Conservation (phyloP, 2,888 invertebrate species). For the Cerastoderma edule region DNA sequence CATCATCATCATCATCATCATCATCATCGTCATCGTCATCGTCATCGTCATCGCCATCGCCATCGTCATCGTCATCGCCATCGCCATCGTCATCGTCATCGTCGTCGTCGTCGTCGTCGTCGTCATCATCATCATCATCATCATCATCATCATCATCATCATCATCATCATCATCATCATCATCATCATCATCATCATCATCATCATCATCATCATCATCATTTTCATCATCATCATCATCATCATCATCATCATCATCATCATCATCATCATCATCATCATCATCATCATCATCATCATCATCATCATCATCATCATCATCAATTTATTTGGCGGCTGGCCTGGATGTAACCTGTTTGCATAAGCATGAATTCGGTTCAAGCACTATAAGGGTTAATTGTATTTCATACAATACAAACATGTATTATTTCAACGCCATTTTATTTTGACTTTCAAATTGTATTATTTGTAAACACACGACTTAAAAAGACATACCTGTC, state of each 20-base stretch:
- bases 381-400: too few relatives aligned
- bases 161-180: background rate
- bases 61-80: background rate
- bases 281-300: background rate
- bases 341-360: too few relatives aligned
- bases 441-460: too few relatives aligned
- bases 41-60: background rate
- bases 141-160: background rate
- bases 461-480: too few relatives aligned
- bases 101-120: background rate
- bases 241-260: background rate
- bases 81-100: background rate
- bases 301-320: too few relatives aligned
- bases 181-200: background rate
- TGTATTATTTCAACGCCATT: too few relatives aligned
- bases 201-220: conserved; percentile 1
- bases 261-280: background rate
- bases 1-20: background rate
- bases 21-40: background rate
- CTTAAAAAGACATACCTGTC: too few relatives aligned
- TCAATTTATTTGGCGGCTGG: too few relatives aligned
- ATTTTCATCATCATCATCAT: background rate
- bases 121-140: background rate
- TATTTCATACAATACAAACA: too few relatives aligned
- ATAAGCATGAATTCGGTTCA: too few relatives aligned